Conservation (phyloP, 2,888 invertebrate genomes). For the Glyphotaelius pellucidus region DNA sequence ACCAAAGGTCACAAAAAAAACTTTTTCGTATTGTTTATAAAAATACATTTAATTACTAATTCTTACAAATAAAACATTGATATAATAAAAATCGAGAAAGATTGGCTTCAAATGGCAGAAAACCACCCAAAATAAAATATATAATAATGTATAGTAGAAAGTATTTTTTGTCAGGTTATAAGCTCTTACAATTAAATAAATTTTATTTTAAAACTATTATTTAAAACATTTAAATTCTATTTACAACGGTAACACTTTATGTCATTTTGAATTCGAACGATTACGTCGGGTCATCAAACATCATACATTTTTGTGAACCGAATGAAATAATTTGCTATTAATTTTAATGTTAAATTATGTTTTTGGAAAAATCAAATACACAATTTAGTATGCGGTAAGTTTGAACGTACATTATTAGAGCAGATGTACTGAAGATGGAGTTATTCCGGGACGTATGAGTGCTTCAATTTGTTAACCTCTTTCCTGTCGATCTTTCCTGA, state of each 20-base stretch:
- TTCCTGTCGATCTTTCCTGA: constrained; percentile 57
- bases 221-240: too few species aligned
- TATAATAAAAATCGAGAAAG: background rate
- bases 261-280: background rate
- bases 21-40: background rate
- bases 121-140: background rate
- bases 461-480: constrained; percentile 45
- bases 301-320: background rate
- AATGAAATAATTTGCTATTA: background rate
- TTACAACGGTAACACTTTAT: background rate
- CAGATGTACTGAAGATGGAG: background rate
- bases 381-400: background rate
- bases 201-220: too few species aligned
- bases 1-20: too few species aligned
- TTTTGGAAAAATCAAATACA: constrained; percentile 43
- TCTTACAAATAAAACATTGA: background rate
- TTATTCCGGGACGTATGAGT: background rate
- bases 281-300: background rate
- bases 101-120: background rate
- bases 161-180: background rate
- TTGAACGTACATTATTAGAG: background rate
- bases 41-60: background rate
- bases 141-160: background rate
- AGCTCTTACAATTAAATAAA: too few species aligned
- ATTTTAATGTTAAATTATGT: background rate